Percentiles rank a stretch among this genome's conserved stretches.
Evolutionary conservation across 2,113 vertebrate species (phyloP).

Genomic region (Saguinus imperator): DNA sequence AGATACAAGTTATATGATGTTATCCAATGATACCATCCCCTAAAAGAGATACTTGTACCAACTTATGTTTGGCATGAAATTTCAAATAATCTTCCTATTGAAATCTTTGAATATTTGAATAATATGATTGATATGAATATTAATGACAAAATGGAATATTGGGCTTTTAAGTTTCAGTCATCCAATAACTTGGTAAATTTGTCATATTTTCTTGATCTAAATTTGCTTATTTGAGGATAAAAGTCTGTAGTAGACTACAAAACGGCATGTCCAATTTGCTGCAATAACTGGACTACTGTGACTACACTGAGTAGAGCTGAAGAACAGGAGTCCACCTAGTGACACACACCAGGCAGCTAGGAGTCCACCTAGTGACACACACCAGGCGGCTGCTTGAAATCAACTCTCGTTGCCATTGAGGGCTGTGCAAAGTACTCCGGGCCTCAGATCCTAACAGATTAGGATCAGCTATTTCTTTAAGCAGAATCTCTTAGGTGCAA

Average conservation of each 20-base stretch:
- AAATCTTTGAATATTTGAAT: not conserved
- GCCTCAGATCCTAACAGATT: not conserved
- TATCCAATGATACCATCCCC: not conserved
- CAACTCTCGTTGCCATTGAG: not conserved
- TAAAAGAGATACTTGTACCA: not conserved
- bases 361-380: not conserved
- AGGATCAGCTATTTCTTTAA: not conserved
- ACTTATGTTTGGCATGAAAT: not conserved
- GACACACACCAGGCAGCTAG: not conserved
- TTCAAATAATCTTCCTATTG: not conserved
- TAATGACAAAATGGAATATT: not conserved
- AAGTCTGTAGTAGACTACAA: not conserved
- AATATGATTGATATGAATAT: not conserved
- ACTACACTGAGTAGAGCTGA: not conserved
- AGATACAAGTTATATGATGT: not conserved
- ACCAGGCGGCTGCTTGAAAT: fast-evolving
- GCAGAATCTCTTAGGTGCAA: not conserved
- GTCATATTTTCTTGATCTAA: not conserved
- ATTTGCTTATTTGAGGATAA: not conserved
- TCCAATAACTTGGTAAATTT: not conserved
- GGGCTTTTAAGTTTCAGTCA: not conserved
- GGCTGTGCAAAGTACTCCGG: not conserved
- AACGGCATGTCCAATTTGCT: fast-evolving
- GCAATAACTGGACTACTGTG: not conserved
- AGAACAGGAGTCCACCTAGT: not conserved